Conservation (phyloP, 2,888 invertebrate genomes). For the Palloptera scutellata region DNA sequence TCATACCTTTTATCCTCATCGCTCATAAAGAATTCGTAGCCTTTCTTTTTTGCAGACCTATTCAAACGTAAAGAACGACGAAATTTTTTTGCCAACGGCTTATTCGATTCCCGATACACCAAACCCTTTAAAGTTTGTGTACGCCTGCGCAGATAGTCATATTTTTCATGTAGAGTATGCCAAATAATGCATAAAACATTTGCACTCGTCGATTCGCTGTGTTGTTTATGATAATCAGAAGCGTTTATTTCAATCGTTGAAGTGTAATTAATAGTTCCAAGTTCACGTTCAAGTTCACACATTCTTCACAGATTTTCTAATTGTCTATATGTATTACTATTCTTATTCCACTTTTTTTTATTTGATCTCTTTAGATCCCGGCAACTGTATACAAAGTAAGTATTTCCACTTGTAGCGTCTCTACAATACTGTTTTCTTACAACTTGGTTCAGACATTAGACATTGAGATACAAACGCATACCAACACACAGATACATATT, state of each 20-base stretch:
- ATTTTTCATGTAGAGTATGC: slow-evolving; percentile 49
- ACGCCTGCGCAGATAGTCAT: slow-evolving; percentile 44
- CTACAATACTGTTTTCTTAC: slow-evolving; percentile 11
- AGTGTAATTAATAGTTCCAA: slow-evolving; percentile 11
- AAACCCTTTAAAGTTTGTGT: slow-evolving; percentile 39
- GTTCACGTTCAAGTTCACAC: slow-evolving; percentile 16
- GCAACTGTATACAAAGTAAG: not conserved
- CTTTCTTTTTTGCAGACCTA: slow-evolving; percentile 53
- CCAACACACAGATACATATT: slow-evolving; percentile 7
- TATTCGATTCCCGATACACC: slow-evolving; percentile 48
- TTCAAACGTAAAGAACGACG: slow-evolving; percentile 53
- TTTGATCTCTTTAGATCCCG: not conserved
- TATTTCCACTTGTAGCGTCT: slow-evolving; percentile 12
- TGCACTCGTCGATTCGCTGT: not conserved
- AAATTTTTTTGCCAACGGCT: slow-evolving; percentile 53
- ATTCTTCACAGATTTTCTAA: slow-evolving; percentile 13
- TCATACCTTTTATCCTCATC: slow-evolving; percentile 56
- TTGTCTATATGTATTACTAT: not conserved
- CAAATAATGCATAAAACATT: slow-evolving; percentile 49
- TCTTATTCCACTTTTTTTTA: not conserved
- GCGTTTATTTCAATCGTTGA: slow-evolving; percentile 20
- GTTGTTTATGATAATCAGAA: not conserved
- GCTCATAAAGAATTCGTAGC: slow-evolving; percentile 50
- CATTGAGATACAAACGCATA: no score
- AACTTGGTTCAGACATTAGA: no score